These are phyloP conservation scores for Heliconius ethilla DNA, from an alignment of 2,888 invertebrate species.

Conservation along the genomic window DNA sequence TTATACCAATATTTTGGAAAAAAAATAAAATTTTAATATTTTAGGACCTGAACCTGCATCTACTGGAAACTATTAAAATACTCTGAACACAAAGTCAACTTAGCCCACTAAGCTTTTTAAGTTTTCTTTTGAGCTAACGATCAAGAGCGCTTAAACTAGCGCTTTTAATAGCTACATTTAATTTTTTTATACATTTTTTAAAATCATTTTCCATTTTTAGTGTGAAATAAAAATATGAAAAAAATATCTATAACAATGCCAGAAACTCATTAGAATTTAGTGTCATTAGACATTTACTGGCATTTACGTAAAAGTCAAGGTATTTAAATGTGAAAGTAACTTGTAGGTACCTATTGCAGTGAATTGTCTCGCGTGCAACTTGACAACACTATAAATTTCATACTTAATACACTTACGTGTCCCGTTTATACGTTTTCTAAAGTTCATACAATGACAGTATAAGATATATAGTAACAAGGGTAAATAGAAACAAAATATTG, in stretches of 20 bases:
- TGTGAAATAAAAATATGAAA: background rate
- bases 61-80: too few species aligned
- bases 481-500: background rate
- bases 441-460: constrained; percentile 34
- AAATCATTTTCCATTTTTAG: too few species aligned
- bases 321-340: constrained; percentile 45
- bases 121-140: too few species aligned
- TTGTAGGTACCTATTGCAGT: constrained; percentile 29
- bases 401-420: constrained; percentile 47
- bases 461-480: constrained; percentile 32
- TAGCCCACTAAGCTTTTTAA: too few species aligned
- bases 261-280: constrained; percentile 5
- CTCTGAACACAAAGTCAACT: too few species aligned
- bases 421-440: constrained; percentile 41
- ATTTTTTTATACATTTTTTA: too few species aligned
- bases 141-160: too few species aligned
- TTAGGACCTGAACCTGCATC: too few species aligned
- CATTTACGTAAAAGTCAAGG: constrained; percentile 45
- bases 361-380: constrained; percentile 43
- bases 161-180: background rate
- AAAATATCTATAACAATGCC: background rate
- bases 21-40: too few species aligned
- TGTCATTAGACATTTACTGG: constrained; percentile 23
- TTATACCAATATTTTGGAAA: too few species aligned
- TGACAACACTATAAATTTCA: constrained; percentile 44